phyloP scores from a whole-genome alignment of 2,113 vertebrate species.

The Tupaia tana region DNA sequence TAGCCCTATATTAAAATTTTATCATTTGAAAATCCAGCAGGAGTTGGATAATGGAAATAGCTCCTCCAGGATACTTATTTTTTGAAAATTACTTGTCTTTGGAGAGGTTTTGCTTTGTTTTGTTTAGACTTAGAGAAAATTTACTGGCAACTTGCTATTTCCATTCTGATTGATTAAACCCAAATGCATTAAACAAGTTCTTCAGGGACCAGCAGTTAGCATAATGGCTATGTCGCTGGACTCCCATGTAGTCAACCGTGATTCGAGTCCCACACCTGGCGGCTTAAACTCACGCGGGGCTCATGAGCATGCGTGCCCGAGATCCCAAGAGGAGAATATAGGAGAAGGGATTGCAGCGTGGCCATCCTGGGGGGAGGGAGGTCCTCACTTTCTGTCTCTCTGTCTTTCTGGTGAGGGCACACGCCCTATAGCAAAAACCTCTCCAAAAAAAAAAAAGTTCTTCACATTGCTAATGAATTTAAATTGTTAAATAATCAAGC shows the following conservation, averaged over 20 bases:
- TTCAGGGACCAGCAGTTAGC: too few relatives aligned
- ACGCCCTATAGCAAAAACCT: too few relatives aligned
- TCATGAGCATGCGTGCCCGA: too few relatives aligned
- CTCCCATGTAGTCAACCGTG: too few relatives aligned
- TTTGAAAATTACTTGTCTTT: background rate
- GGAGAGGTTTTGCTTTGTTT: background rate
- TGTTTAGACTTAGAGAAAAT: constrained; percentile 28
- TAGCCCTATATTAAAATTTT: constrained; percentile 20
- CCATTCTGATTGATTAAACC: constrained; percentile 30
- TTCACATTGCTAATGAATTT: background rate
- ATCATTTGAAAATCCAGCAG: background rate
- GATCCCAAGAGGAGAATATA: too few relatives aligned
- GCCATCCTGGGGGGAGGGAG: too few relatives aligned
- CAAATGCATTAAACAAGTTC: background rate
- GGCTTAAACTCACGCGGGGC: too few relatives aligned
- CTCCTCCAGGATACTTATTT: background rate
- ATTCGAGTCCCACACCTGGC: too few relatives aligned
- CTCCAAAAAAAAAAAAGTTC: background rate
- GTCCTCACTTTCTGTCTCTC: too few relatives aligned
- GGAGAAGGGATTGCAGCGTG: too few relatives aligned
- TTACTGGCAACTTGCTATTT: background rate
- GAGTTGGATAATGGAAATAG: background rate
- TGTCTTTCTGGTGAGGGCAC: too few relatives aligned
- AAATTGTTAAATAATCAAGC: background rate
- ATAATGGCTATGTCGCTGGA: too few relatives aligned